Evolutionary conservation across 2,797 vertebrate species (phyloP).

Genomic region (Neosilurus hyrtlii): DNA sequence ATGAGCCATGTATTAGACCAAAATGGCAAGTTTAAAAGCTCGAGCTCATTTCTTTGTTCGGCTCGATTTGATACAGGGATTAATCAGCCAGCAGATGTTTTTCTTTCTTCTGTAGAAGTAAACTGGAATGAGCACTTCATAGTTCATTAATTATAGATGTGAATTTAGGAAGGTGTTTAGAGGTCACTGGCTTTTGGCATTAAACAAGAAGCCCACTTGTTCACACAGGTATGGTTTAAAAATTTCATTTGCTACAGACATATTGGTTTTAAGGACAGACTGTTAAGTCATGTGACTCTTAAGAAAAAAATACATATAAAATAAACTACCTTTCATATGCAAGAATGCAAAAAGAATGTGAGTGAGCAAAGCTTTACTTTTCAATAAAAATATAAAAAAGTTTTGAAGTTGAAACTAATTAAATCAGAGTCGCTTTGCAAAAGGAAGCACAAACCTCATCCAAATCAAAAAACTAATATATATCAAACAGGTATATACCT

Average conservation of each 20-base stretch:
- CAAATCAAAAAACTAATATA: too few relatives aligned
- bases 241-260: background rate
- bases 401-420: too few relatives aligned
- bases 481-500: too few relatives aligned
- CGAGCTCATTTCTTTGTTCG: constrained; percentile 58
- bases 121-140: constrained; percentile 15
- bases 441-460: too few relatives aligned
- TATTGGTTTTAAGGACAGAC: background rate
- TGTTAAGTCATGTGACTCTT: background rate
- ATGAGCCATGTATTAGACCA: constrained; percentile 70
- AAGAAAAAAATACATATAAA: background rate
- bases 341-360: background rate
- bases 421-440: too few relatives aligned
- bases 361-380: background rate
- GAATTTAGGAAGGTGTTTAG: constrained; percentile 5
- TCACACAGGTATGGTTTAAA: background rate
- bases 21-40: constrained; percentile 68
- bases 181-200: background rate
- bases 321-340: background rate
- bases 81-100: constrained; percentile 72
- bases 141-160: constrained; percentile 33
- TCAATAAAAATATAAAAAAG: background rate
- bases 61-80: constrained; percentile 67
- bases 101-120: constrained; percentile 51
- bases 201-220: background rate